Evolutionary conservation across 1,140 invertebrate genomes (phyloP).

Genomic region (Pseudobourletiella spinata): DNA sequence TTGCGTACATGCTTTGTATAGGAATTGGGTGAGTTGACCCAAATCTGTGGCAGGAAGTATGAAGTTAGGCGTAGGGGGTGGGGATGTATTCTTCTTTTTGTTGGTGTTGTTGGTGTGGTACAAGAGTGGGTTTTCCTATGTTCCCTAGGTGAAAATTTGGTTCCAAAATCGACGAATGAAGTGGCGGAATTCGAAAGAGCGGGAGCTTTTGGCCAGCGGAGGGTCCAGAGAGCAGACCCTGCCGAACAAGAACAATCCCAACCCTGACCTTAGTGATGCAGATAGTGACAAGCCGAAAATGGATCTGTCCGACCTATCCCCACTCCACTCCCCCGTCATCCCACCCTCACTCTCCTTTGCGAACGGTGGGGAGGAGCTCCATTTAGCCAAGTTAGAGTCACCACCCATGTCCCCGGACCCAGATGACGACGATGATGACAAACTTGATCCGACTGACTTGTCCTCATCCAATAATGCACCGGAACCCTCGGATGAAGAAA

Average conservation of each 20-base stretch:
- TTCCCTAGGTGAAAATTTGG: conserved; percentile 95
- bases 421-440: conserved; percentile 11
- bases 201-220: conserved; percentile 82
- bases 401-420: conserved; percentile 13
- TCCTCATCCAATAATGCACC: conserved; percentile 23
- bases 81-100: too few species aligned
- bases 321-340: conserved; percentile 39
- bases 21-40: too few species aligned
- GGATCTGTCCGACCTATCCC: conserved; percentile 45
- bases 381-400: conserved; percentile 22
- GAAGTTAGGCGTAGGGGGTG: too few species aligned
- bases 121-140: too few species aligned
- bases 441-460: conserved; percentile 19
- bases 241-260: conserved; percentile 93
- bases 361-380: conserved; percentile 20
- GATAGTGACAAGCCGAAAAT: conserved; percentile 60
- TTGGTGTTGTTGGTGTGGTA: too few species aligned
- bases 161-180: conserved; percentile 94
- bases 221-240: conserved; percentile 89
- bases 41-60: too few species aligned
- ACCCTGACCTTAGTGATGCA: conserved; percentile 88
- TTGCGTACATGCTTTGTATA: too few species aligned
- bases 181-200: conserved; percentile 94
- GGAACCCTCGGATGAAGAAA: conserved; percentile 33
- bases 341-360: conserved; percentile 16